These are phyloP conservation scores for Drosophila hawaiiensis DNA, from an alignment of 2,888 invertebrate species.

Conservation along the genomic window DNA sequence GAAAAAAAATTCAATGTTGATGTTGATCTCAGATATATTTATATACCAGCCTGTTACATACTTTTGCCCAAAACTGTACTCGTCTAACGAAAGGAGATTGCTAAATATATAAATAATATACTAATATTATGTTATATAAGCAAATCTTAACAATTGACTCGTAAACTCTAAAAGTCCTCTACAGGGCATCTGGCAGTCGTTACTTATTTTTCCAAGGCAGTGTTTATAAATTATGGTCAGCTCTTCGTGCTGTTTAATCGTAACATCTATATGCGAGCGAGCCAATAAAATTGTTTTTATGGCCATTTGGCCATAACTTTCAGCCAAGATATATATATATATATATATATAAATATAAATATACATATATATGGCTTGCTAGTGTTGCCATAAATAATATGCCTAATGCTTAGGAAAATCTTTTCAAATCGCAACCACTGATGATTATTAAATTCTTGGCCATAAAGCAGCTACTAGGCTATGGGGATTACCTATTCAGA, in stretches of 20 bases:
- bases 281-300: conserved; percentile 68
- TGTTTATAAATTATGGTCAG: conserved; percentile 64
- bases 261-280: conserved; percentile 58
- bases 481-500: conserved; percentile 31
- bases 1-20: neutral
- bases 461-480: conserved; percentile 58
- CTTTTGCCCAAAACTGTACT: no score
- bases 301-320: conserved; percentile 56
- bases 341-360: neutral
- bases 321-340: conserved; percentile 19
- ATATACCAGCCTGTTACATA: no score
- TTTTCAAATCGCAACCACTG: conserved; percentile 68
- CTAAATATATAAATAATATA: neutral
- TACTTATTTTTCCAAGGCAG: conserved; percentile 17
- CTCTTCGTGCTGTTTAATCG: conserved; percentile 58
- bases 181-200: conserved; percentile 28
- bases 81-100: neutral
- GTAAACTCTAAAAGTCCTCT: neutral
- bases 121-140: neutral
- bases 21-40: neutral
- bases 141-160: neutral
- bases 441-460: conserved; percentile 66
- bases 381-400: conserved; percentile 40
- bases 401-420: conserved; percentile 31
- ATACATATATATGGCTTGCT: conserved; percentile 24